Percentiles rank a stretch among this genome's conserved stretches.
phyloP scores from a whole-genome alignment of 2,888 invertebrate species.

The Erebia epiphron region DNA sequence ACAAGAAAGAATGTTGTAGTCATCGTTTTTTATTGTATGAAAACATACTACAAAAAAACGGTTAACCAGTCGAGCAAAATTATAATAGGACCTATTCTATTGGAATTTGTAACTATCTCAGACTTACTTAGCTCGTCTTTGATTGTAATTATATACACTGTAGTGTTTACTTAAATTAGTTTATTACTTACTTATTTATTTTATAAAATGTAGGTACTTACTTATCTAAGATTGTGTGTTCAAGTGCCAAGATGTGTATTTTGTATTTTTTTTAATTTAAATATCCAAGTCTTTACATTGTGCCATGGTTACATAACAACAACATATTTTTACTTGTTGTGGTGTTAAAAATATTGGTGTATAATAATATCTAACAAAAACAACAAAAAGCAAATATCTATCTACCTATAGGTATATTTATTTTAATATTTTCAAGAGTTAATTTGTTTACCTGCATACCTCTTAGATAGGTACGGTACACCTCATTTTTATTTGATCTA shows the following conservation, averaged over 20 bases:
- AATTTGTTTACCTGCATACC: too few relatives aligned
- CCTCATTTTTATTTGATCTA: too few relatives aligned
- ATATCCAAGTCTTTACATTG: slow-evolving; percentile 33
- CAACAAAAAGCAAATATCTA: too few relatives aligned
- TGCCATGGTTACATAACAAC: not conserved
- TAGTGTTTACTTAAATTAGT: not conserved
- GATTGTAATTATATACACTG: not conserved
- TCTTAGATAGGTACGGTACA: too few relatives aligned
- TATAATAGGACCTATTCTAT: not conserved
- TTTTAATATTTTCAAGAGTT: too few relatives aligned
- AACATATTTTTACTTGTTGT: too few relatives aligned
- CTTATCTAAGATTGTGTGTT: slow-evolving; percentile 19
- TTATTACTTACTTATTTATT: not conserved
- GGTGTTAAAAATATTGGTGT: too few relatives aligned
- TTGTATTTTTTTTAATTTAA: slow-evolving; percentile 15
- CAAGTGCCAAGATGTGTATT: slow-evolving; percentile 24
- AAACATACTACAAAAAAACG: slow-evolving; percentile 9
- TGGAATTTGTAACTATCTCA: not conserved
- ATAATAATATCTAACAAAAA: too few relatives aligned
- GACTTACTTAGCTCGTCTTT: not conserved
- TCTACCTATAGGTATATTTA: too few relatives aligned
- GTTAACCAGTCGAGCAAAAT: slow-evolving; percentile 10
- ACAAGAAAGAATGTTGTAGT: not conserved
- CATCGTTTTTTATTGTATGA: slow-evolving; percentile 11
- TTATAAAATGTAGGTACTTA: not conserved